Base-by-base conservation (phyloP, 1,140 invertebrate genomes). In the Aporrectodea caliginosa region DNA sequence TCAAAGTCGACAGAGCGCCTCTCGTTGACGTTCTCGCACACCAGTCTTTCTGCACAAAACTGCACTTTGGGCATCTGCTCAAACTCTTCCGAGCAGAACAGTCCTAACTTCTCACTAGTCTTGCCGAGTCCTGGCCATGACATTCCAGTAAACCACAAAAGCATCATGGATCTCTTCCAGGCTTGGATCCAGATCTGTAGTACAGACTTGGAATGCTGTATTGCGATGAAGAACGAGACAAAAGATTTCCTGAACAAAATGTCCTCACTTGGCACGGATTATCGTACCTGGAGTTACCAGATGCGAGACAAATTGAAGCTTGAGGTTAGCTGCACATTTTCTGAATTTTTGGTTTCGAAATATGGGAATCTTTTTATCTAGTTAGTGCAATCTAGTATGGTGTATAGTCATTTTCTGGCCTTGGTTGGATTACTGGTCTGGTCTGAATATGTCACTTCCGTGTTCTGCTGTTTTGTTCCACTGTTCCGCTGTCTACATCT, bases 181-280 rank as follows among this genome's bases (percentile, higher is more conserved):
- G 85, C 85, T 0, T 88, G 87, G 87, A 82, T 86, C 16, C 74
- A 82, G 32, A 83, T 86, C 1, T 85, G 85, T 76, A 83, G 82
- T 31, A 80, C 83, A 27, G 87, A 88, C 80, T 82, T 88, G 16
- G 86, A 87, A 75, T 84, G 84, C 70, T 83, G 82, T 72, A 80
- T 81, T 32, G 69, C 84, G 30, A 85, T 87, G 72, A 84, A 84
- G 14, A 80, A 85, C 73, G 87, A 88, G 79, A 86, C 86, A 80
- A 82, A 83, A 43, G 86, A 88, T 34, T 88, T 88, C 79, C 82
- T 88, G 1, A 83, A 84, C 71, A 86, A 85, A 77, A 81, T 87
- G 73, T 84, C 86, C n/a, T 83, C 84, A 2, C 84, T 87, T 34
- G 87, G 87, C 30, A 81, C 83, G 30, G 87, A 88, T 58, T 88